These are phyloP conservation scores for Onchidella celtica DNA, from an alignment of 2,888 invertebrate genomes.

Conservation along the genomic window DNA sequence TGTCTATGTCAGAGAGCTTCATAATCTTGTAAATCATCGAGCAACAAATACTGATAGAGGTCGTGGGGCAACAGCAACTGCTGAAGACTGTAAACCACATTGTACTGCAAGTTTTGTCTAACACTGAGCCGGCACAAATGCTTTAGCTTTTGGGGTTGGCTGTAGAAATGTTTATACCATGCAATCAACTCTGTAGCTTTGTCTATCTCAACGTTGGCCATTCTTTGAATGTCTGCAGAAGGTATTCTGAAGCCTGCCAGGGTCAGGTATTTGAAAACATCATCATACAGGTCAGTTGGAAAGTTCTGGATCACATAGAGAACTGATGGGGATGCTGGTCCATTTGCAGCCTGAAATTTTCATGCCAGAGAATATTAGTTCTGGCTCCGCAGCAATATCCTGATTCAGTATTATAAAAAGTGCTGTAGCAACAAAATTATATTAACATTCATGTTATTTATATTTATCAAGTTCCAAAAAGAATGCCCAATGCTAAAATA, in stretches of 20 bases:
- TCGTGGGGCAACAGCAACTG: conserved; percentile 47
- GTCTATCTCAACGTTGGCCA: conserved; percentile 50
- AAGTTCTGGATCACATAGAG: conserved; percentile 51
- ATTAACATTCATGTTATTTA: no score
- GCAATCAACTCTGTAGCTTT: conserved; percentile 44
- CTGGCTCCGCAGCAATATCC: no score
- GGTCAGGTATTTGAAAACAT: conserved; percentile 47
- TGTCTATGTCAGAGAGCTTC: no score
- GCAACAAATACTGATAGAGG: conserved; percentile 41
- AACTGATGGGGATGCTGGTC: conserved; percentile 41
- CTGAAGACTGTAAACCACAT: conserved; percentile 39
- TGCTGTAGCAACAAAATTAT: no score
- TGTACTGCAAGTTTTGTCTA: conserved; percentile 36
- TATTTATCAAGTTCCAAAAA: no score
- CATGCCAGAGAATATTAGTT: no score
- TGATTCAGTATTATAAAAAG: no score
- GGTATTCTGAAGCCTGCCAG: conserved; percentile 47
- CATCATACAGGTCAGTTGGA: conserved; percentile 47
- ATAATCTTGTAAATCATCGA: conserved; percentile 32
- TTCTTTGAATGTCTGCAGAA: conserved; percentile 42
- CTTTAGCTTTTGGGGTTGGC: conserved; percentile 47
- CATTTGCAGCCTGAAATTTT: conserved; percentile 45
- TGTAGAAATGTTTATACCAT: conserved; percentile 50
- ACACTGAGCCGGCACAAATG: conserved; percentile 44
- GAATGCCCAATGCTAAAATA: no score